Evolutionary conservation across 2,797 vertebrate genomes (phyloP).

Genomic region (Anguilla anguilla): DNA sequence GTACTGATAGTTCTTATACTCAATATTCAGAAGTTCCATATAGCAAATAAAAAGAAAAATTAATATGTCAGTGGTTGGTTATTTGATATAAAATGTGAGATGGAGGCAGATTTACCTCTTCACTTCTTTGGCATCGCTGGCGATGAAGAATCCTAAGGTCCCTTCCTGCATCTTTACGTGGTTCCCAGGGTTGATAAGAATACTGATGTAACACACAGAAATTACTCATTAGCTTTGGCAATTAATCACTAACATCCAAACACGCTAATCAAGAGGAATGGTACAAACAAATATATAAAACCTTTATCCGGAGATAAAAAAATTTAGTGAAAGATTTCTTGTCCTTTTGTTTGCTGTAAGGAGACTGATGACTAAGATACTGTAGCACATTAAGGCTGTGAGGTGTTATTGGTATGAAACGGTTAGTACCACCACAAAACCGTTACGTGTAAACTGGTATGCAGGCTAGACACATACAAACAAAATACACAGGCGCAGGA

Average conservation of each 20-base stretch:
- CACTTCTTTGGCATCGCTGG: conserved; percentile 99
- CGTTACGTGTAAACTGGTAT: not conserved
- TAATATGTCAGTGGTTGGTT: not conserved
- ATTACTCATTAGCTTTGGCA: conserved; percentile 51
- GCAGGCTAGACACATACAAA: conserved; percentile 58
- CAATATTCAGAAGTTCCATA: not conserved
- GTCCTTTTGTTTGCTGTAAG: not conserved
- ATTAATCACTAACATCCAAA: conserved; percentile 54
- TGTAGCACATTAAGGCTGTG: not conserved
- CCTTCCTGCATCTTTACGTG: conserved; percentile 99
- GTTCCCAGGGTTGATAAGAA: conserved; percentile 99
- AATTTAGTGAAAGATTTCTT: not conserved
- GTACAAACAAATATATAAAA: conserved; percentile 63
- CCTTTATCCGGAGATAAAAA: not conserved
- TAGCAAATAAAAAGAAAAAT: not conserved
- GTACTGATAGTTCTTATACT: not conserved
- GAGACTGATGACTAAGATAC: not conserved
- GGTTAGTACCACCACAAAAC: conserved; percentile 17
- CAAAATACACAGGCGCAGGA: conserved; percentile 64
- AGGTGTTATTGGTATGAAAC: conserved; percentile 10
- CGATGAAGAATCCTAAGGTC: conserved; percentile 99
- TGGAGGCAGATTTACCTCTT: conserved; percentile 83
- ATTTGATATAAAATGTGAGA: not conserved
- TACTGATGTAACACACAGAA: conserved; percentile 80
- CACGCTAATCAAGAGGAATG: conserved; percentile 84